phyloP scores from a whole-genome alignment of 2,113 vertebrate genomes.

The Ia io region DNA sequence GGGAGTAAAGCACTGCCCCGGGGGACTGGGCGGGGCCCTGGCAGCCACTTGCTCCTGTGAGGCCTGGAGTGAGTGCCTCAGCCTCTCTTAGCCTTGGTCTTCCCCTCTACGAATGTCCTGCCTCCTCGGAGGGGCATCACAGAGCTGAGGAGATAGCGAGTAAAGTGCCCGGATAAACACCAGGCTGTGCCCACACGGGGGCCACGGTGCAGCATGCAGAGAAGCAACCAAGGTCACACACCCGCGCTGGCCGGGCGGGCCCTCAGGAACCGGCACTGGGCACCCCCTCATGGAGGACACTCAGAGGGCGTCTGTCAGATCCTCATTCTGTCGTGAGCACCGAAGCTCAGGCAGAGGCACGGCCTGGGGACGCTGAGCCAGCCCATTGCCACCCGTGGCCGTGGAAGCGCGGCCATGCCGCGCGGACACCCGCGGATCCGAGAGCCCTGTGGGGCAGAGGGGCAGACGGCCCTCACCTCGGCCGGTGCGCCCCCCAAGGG shows the following conservation, averaged over 20 bases:
- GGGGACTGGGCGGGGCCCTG: too few relatives aligned
- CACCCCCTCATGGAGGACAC: neutral
- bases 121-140: neutral
- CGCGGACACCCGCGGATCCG: neutral
- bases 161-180: neutral
- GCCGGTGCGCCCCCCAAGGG: too few relatives aligned
- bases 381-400: fast-evolving
- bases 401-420: neutral
- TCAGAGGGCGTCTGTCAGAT: neutral
- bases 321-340: neutral
- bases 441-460: too few relatives aligned
- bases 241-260: neutral
- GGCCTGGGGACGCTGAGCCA: neutral
- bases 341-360: neutral
- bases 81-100: neutral
- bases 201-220: neutral
- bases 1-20: neutral
- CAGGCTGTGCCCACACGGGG: neutral
- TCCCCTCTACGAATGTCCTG: neutral
- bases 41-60: neutral
- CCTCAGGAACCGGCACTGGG: neutral
- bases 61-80: neutral
- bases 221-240: neutral
- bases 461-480: neutral
- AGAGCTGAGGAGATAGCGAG: neutral